Percentiles rank a stretch among this genome's conserved stretches.
Evolutionary conservation across 2,113 vertebrate genomes (phyloP).

Genomic region (Todiramphus chloris): DNA sequence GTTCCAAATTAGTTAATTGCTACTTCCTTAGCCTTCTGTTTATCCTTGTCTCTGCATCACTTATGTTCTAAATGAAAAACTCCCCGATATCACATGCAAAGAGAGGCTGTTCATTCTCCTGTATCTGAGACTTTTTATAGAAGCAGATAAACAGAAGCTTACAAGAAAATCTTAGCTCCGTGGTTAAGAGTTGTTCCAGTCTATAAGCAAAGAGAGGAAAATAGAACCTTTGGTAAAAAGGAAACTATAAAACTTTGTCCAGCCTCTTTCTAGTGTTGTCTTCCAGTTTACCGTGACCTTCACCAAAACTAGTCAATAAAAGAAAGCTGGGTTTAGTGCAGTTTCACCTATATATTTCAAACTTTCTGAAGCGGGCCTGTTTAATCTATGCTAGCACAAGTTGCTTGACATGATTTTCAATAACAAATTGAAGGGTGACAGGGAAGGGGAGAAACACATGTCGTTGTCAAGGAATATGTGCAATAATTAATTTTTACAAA

Average conservation of each 20-base stretch:
- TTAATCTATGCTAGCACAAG: neutral
- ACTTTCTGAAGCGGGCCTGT: neutral
- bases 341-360: neutral
- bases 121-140: neutral
- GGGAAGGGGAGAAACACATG: neutral
- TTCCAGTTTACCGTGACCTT: neutral
- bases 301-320: neutral
- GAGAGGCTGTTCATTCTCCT: neutral
- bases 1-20: neutral
- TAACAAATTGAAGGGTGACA: neutral
- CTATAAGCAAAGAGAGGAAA: neutral
- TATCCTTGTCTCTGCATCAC: neutral
- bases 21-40: neutral
- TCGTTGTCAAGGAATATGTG: neutral
- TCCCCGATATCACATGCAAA: neutral
- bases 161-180: neutral
- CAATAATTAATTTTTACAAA: neutral
- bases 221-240: neutral
- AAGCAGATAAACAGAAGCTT: neutral
- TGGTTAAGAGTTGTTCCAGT: neutral
- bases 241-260: neutral
- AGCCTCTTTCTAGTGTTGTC: neutral
- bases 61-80: neutral
- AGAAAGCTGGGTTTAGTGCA: neutral
- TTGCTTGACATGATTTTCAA: neutral